These are phyloP conservation scores for Atherinomorus stipes DNA, from an alignment of 2,113 vertebrate species.

Conservation along the genomic window DNA sequence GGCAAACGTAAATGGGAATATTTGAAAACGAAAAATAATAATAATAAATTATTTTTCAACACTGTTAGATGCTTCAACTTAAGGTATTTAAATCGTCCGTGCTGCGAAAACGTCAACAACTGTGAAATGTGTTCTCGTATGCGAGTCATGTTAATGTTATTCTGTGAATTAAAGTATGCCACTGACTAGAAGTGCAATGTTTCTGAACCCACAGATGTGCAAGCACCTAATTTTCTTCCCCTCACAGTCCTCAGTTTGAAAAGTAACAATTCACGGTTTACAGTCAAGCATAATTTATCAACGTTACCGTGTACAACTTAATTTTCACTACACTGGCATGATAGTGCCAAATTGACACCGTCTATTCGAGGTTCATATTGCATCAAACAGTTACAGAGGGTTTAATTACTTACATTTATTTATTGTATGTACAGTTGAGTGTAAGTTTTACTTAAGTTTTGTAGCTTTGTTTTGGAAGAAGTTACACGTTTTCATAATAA, in stretches of 20 bases:
- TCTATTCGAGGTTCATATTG: not conserved
- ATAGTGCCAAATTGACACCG: not conserved
- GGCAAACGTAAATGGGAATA: not conserved
- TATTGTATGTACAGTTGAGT: not conserved
- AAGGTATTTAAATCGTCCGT: not conserved
- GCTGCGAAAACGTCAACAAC: not conserved
- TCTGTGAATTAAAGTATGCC: constrained; percentile 3
- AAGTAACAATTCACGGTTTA: not conserved
- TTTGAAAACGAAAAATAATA: not conserved
- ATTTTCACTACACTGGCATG: no score
- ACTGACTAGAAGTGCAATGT: not conserved
- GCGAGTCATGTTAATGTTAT: constrained; percentile 1
- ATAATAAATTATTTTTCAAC: not conserved
- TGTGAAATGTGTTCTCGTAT: not conserved
- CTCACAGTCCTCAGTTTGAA: no score
- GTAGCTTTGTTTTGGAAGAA: not conserved
- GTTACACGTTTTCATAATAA: not conserved
- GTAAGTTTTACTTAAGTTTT: not conserved
- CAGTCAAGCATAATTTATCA: not conserved
- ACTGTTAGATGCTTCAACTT: not conserved
- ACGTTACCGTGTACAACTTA: not conserved
- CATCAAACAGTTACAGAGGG: not conserved
- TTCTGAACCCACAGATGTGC: no score
- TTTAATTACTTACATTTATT: no score
- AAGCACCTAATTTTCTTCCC: no score